These are phyloP conservation scores for Heterotis niloticus DNA, from an alignment of 2,113 vertebrate species.

Conservation along the genomic window DNA sequence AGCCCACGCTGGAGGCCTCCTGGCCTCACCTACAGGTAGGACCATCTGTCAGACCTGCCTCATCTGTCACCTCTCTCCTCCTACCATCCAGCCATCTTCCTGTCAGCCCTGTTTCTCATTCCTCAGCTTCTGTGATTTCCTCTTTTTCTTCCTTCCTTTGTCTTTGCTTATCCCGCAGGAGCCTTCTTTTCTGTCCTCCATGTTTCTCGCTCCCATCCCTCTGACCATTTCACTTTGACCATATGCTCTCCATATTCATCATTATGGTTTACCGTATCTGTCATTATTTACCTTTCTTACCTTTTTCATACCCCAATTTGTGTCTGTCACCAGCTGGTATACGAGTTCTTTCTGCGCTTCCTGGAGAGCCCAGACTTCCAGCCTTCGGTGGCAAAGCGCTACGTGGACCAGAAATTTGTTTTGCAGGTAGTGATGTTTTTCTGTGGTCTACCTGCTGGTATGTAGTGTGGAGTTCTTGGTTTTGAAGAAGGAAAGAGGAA, in stretches of 20 bases:
- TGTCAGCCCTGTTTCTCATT: too few species aligned
- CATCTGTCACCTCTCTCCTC: not conserved
- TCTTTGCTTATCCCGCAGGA: too few species aligned
- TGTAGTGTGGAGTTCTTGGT: not conserved
- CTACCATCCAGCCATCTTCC: too few species aligned
- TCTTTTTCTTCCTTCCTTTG: not conserved
- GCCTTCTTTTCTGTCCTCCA: too few species aligned
- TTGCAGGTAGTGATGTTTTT: constrained; percentile 70
- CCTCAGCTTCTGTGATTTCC: not conserved
- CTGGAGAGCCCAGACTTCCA: constrained; percentile 91
- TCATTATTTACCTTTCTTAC: constrained; percentile 1
- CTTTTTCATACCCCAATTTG: not conserved
- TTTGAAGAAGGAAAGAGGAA: not conserved
- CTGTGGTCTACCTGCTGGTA: constrained; percentile 4
- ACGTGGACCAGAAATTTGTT: constrained; percentile 91
- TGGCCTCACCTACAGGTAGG: constrained; percentile 87
- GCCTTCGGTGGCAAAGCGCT: constrained; percentile 87
- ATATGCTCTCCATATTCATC: not conserved
- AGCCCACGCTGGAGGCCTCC: constrained; percentile 85
- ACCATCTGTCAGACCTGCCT: not conserved
- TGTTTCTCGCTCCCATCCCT: not conserved
- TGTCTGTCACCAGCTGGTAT: constrained; percentile 70
- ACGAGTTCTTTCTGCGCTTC: constrained; percentile 90
- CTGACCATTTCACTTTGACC: not conserved
- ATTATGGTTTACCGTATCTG: not conserved